phyloP scores from a whole-genome alignment of 1,140 invertebrate genomes.

The Hyposmocoma kahamanoa region DNA sequence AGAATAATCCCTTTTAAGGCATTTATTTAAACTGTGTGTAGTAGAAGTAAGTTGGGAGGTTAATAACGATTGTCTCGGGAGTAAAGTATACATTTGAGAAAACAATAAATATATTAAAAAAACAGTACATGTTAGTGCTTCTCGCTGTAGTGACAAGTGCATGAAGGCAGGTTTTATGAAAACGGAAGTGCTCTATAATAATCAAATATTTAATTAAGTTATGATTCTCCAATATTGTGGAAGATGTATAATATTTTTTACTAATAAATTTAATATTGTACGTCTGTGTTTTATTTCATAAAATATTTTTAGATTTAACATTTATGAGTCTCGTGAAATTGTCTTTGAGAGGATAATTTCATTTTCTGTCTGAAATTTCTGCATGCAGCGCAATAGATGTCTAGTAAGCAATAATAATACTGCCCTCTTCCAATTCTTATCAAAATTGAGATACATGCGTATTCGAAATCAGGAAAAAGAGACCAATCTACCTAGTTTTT shows the following conservation, averaged over 20 bases:
- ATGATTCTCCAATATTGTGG: slow-evolving; percentile 74
- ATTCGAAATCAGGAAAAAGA: too few relatives aligned
- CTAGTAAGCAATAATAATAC: too few relatives aligned
- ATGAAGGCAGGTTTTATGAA: slow-evolving; percentile 51
- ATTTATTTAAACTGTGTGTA: slow-evolving; percentile 49
- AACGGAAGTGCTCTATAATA: slow-evolving; percentile 68
- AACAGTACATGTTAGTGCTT: slow-evolving; percentile 35
- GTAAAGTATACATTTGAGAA: neutral
- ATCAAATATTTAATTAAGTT: slow-evolving; percentile 75
- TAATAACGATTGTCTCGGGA: neutral
- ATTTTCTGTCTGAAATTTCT: too few relatives aligned
- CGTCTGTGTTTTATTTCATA: slow-evolving; percentile 27
- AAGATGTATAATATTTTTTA: slow-evolving; percentile 76
- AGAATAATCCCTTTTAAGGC: slow-evolving; percentile 26
- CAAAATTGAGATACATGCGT: too few relatives aligned
- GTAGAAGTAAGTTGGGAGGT: slow-evolving; percentile 27
- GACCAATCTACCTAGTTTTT: too few relatives aligned
- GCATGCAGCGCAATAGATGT: too few relatives aligned
- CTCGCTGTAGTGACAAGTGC: slow-evolving; percentile 55
- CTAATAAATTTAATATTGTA: slow-evolving; percentile 75
- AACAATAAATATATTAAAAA: slow-evolving; percentile 15
- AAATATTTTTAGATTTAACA: too few relatives aligned
- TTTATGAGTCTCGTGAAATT: too few relatives aligned
- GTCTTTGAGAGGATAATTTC: too few relatives aligned
- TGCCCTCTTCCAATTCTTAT: too few relatives aligned